Percentiles rank a stretch among this genome's conserved stretches.
Conservation (phyloP, 23 tunicate genomes). For the Trididemnum nubilum region DNA sequence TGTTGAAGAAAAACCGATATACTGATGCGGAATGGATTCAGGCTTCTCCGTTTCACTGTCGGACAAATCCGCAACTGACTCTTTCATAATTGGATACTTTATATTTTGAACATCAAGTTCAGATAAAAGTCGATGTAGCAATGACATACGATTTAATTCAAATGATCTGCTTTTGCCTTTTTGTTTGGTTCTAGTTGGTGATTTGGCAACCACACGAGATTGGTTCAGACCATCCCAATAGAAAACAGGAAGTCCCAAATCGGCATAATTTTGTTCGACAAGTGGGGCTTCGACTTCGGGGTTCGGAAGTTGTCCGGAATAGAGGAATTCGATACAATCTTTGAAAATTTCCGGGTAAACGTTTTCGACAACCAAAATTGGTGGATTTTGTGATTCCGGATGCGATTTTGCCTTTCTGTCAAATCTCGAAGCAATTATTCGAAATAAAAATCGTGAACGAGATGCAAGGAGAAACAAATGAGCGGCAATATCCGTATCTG, state of each 20-base stretch:
- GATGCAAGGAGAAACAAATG: conserved; percentile 45
- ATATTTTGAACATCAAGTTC: neutral
- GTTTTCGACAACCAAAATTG: conserved; percentile 41
- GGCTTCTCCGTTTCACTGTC: neutral
- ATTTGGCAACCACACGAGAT: neutral
- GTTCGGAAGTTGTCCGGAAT: conserved; percentile 40
- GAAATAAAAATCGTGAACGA: conserved; percentile 18
- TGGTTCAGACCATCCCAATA: conserved; percentile 22
- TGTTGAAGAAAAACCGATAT: conserved; percentile 19
- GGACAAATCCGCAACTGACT: neutral
- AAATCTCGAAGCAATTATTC: neutral
- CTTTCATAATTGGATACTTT: no score
- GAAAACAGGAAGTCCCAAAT: conserved; percentile 10
- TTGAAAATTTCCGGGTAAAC: conserved; percentile 50
- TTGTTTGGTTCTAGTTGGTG: neutral
- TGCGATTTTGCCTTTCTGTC: neutral
- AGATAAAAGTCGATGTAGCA: neutral
- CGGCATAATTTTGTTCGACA: neutral
- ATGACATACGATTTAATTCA: neutral
- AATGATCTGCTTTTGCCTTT: neutral
- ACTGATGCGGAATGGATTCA: neutral
- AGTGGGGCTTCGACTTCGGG: neutral
- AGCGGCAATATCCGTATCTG: conserved; percentile 35
- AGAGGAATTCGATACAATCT: conserved; percentile 45
- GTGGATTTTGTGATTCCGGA: neutral